Evolutionary conservation across 2,888 invertebrate species (phyloP), one percentile per base, ranked within the genome.

Genomic region (Trachelus stipa): DNA sequence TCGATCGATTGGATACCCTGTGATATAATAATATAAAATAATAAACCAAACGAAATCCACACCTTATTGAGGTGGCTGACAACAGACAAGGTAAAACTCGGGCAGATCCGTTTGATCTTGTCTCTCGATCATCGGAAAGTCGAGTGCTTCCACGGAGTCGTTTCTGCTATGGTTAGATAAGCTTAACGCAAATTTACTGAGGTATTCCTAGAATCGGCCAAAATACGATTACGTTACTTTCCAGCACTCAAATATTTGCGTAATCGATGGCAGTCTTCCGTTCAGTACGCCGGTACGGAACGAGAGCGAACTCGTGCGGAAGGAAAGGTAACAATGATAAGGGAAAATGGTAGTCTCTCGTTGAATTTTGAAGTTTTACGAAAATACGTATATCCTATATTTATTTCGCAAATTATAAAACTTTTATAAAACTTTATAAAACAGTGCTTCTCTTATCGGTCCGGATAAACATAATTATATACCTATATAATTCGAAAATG

Each of bases 201-300:
- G 77, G 76, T 83, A 81, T 81, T 83, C 75, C 80, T 77, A 79
- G 81, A 83, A 84, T 84, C 83, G 76, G 79, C 76, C 82, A 81
- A 84, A 86, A 71, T 30, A 71, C 33, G 71, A 23, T 71, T 33
- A 33, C 31, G 33, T 71, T 73, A 34, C 40, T 71, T 81, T 82
- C 78, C 77, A 79, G 78, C 82, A 83, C 37, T 87, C 85, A 87
- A 87, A 87, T 87, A 85, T 86, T 87, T 86, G 86, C 81, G 78
- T 78, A 83, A 86, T 87, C 85, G 83, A 85, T 83, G 82, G 78
- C 81, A 82, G 81, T 82, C 81, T 84, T 78, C 81, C 71, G 69
- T 34, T 12, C n/a, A 11, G 68, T 12, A 75, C 74, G 79, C 78
- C 82, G 81, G 81, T 77, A 78, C 79, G 68, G 74, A 74, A 76